phyloP scores from a whole-genome alignment of 2,888 invertebrate genomes.

The Ptychoptera contaminata region DNA sequence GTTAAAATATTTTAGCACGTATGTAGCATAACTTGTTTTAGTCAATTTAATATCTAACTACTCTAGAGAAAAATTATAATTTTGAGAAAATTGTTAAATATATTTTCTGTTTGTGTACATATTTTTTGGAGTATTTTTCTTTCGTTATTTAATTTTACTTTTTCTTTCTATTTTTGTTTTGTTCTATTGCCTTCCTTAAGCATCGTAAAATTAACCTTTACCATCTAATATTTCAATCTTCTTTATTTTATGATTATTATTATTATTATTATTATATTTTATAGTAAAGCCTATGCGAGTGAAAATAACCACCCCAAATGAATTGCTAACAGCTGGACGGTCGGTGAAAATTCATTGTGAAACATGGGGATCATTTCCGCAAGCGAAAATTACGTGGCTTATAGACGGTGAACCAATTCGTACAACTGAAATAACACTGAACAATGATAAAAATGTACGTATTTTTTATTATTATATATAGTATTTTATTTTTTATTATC shows the following conservation, averaged over 20 bases:
- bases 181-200: too few relatives aligned
- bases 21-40: too few relatives aligned
- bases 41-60: too few relatives aligned
- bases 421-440: slow-evolving; percentile 43
- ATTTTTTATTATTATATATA: neutral
- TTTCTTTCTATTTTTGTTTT: slow-evolving; percentile 2
- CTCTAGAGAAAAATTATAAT: too few relatives aligned
- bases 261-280: slow-evolving; percentile 10
- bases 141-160: too few relatives aligned
- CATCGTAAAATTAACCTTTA: too few relatives aligned
- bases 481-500: slow-evolving; percentile 4
- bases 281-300: slow-evolving; percentile 66
- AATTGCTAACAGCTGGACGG: slow-evolving; percentile 55
- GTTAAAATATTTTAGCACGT: too few relatives aligned
- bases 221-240: neutral
- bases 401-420: slow-evolving; percentile 52
- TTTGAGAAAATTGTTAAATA: too few relatives aligned
- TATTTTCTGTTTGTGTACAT: too few relatives aligned
- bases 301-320: slow-evolving; percentile 53
- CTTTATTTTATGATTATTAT: slow-evolving; percentile 13
- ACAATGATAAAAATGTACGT: slow-evolving; percentile 31
- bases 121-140: too few relatives aligned
- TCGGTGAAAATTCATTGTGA: slow-evolving; percentile 62
- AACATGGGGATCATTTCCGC: slow-evolving; percentile 67
- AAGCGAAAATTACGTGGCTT: slow-evolving; percentile 72